These are phyloP conservation scores for Parus major DNA, from an alignment of 2,113 vertebrate species.

Conservation along the genomic window DNA sequence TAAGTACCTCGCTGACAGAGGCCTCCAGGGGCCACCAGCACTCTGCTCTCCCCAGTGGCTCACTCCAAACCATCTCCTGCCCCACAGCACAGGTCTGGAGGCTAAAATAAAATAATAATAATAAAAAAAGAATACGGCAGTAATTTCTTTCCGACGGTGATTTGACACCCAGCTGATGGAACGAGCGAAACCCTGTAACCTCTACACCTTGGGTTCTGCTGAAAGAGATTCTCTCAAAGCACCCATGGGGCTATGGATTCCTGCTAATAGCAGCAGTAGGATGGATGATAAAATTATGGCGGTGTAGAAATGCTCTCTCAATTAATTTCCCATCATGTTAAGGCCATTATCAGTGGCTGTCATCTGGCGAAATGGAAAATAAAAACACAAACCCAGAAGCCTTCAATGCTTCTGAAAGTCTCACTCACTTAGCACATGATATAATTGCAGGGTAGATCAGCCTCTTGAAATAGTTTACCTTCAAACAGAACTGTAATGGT, in stretches of 20 bases:
- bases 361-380: conserved; percentile 65
- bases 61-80: conserved; percentile 64
- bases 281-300: conserved; percentile 72
- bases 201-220: conserved; percentile 67
- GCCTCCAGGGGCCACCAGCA: conserved; percentile 4
- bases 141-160: conserved; percentile 75
- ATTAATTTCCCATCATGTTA: conserved; percentile 80
- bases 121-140: conserved; percentile 39
- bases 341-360: conserved; percentile 76
- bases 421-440: conserved; percentile 35
- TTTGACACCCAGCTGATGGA: conserved; percentile 78
- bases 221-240: conserved; percentile 66
- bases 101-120: conserved; percentile 21
- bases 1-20: conserved; percentile 58
- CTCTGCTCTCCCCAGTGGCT: conserved; percentile 54
- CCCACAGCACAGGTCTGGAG: conserved; percentile 48
- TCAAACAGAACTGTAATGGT: conserved; percentile 43
- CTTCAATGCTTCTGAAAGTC: conserved; percentile 52
- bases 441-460: conserved; percentile 21
- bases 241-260: conserved; percentile 74
- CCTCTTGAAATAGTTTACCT: conserved; percentile 47
- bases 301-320: conserved; percentile 73
- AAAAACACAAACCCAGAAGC: conserved; percentile 8
- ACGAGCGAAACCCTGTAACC: conserved; percentile 70
- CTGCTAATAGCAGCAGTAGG: conserved; percentile 75